Evolutionary conservation across 2,888 invertebrate genomes (phyloP), one percentile per base, ranked within the genome.

Genomic region (Falcaria lacertinaria): DNA sequence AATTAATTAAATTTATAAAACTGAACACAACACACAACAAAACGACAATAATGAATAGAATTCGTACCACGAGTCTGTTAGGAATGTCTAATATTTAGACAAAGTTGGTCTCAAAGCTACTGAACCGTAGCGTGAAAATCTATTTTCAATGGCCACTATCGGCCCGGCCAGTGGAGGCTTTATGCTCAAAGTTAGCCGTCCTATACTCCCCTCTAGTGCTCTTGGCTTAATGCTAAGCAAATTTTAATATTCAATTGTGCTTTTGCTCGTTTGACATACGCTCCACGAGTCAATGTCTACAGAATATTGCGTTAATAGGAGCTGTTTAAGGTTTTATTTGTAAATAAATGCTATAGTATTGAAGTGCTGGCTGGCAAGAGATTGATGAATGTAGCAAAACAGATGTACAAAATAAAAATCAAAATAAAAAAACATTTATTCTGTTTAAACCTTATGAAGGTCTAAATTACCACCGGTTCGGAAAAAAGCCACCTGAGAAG

Each of bases 131-230:
- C 85, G 85, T 87, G 88, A 83, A 87, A 87, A 88, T 88, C 88
- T 87, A 88, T 87, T 88, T 88, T 86, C 82, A 87, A 89, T 88
- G 87, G 57, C 60, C 83, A 82, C 86, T 87, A 88, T 88, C 88
- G 85, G 81, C 67, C 74, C 70, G 68, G 72, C 69, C 81, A 80
- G 81, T 78, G 69, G 77, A 82, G 80, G 84, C 81, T 85, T 87
- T 84, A 78, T 76, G 75, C 66, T 51, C 77, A 52, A 86, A 86
- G 84, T 88, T 85, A 65, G 69, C 66, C 81, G 72, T 70, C 62
- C 77, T 75, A 61, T 76, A 77, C 76, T 72, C 70, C 82, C 76
- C 78, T 75, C 67, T 74, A 71, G 66, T 64, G 67, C 74, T 74
- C 72, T 77, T 74, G 74, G 79, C 75, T 76, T 69, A 70, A 69